Conservation (phyloP, 30 jellyfish, hydroid and myxozoan species). For the Aurelia coerulea region DNA sequence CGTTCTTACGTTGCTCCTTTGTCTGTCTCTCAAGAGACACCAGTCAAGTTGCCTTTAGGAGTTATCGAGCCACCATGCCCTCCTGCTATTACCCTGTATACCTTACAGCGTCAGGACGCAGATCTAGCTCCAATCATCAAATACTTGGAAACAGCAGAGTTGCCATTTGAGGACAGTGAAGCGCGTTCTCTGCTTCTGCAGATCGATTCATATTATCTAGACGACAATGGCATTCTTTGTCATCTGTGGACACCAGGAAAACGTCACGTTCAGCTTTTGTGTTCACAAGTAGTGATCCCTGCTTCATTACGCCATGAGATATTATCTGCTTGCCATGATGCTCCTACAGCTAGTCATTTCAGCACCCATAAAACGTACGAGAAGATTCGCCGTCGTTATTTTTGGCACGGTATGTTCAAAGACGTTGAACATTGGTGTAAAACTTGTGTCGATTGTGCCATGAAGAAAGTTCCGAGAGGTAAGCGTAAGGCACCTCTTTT, state of each 20-base stretch:
- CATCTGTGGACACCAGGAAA: conserved; percentile 58
- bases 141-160: conserved; percentile 5
- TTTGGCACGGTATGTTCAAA: conserved; percentile 52
- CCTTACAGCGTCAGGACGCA: conserved; percentile 21
- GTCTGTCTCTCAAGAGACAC: not conserved
- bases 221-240: conserved; percentile 20
- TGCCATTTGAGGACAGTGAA: conserved; percentile 4
- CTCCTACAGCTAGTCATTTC: conserved; percentile 58
- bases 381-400: conserved; percentile 37
- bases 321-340: conserved; percentile 49
- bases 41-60: not conserved
- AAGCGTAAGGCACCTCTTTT: conserved; percentile 31
- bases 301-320: conserved; percentile 37
- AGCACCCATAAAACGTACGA: conserved; percentile 39
- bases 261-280: conserved; percentile 10
- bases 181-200: conserved; percentile 28
- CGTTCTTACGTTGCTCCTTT: not conserved
- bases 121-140: conserved; percentile 9
- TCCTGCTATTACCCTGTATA: not conserved
- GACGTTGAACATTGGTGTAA: conserved; percentile 70
- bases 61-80: not conserved
- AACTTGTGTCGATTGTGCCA: conserved; percentile 66
- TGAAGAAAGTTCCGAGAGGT: conserved; percentile 45
- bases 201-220: not conserved
- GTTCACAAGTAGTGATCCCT: conserved; percentile 49